A percentile compares a stretch with the other conserved stretches of the same genome.
Conservation (phyloP, 2,888 invertebrate species). For the Philopedon plagiatum region DNA sequence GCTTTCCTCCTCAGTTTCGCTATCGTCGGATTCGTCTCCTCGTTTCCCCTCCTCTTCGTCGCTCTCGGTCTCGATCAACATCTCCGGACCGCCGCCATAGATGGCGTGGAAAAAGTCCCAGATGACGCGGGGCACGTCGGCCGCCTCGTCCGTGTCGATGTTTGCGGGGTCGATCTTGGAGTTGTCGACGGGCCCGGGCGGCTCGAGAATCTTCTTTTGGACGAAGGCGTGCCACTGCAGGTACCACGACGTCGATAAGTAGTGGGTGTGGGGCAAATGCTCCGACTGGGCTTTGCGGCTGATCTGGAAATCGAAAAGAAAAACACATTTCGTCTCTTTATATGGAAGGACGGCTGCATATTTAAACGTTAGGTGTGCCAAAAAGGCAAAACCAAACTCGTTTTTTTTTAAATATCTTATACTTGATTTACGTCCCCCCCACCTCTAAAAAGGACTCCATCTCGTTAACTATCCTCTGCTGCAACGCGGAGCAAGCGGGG, state of each 20-base stretch:
- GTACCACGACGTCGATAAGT: constrained; percentile 64
- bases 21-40: not conserved
- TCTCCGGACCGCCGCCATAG: constrained; percentile 93
- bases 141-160: constrained; percentile 73
- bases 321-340: too few species aligned
- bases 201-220: constrained; percentile 80
- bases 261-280: constrained; percentile 61
- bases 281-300: constrained; percentile 74
- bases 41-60: constrained; percentile 14
- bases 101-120: constrained; percentile 90
- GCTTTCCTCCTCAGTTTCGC: constrained; percentile 8
- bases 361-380: too few species aligned
- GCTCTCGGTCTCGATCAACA: constrained; percentile 62
- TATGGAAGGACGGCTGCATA: too few species aligned
- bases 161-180: constrained; percentile 77
- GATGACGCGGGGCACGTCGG: constrained; percentile 85
- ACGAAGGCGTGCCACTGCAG: constrained; percentile 92
- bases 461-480: constrained; percentile 80
- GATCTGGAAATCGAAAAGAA: constrained; percentile 70
- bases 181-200: constrained; percentile 92
- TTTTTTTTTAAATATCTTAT: too few species aligned
- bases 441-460: constrained; percentile 75
- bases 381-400: too few species aligned
- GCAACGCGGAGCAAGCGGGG: constrained; percentile 72
- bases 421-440: not conserved